Percentiles rank a stretch among this genome's conserved stretches.
phyloP scores from a whole-genome alignment of 2,797 vertebrate species.

The Cuniculus paca region DNA sequence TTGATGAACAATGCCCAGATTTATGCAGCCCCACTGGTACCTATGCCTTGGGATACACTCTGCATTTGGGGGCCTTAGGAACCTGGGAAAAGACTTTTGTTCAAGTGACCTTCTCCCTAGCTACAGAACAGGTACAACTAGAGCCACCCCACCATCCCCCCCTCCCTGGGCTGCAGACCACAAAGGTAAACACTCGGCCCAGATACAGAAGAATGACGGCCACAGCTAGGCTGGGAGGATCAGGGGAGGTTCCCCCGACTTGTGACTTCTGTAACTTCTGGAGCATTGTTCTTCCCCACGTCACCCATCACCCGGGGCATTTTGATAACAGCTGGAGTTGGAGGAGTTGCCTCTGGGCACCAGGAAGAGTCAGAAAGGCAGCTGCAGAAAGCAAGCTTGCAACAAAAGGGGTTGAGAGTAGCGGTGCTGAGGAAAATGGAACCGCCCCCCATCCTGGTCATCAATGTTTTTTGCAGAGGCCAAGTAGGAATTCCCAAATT shows the following conservation, averaged over 20 bases:
- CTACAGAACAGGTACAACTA: not conserved
- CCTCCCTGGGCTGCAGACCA: not conserved
- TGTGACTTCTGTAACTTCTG: slow-evolving; percentile 64
- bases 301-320: not conserved
- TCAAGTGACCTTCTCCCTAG: not conserved
- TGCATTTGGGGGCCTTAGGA: not conserved
- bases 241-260: slow-evolving; percentile 75
- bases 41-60: not conserved
- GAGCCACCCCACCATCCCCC: not conserved
- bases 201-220: not conserved
- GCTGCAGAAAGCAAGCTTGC: not conserved
- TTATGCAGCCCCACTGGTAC: not conserved
- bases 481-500: not conserved
- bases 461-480: not conserved
- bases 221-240: not conserved
- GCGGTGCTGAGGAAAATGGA: not conserved
- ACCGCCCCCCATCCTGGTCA: not conserved
- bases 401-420: not conserved
- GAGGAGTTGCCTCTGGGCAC: not conserved
- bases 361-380: not conserved
- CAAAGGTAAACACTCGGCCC: slow-evolving; percentile 33
- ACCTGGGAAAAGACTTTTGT: not conserved
- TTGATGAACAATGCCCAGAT: not conserved
- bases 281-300: slow-evolving; percentile 65
- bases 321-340: slow-evolving; percentile 68